phyloP scores from a whole-genome alignment of 1,140 invertebrate genomes.

The Drosophila seguyi region DNA sequence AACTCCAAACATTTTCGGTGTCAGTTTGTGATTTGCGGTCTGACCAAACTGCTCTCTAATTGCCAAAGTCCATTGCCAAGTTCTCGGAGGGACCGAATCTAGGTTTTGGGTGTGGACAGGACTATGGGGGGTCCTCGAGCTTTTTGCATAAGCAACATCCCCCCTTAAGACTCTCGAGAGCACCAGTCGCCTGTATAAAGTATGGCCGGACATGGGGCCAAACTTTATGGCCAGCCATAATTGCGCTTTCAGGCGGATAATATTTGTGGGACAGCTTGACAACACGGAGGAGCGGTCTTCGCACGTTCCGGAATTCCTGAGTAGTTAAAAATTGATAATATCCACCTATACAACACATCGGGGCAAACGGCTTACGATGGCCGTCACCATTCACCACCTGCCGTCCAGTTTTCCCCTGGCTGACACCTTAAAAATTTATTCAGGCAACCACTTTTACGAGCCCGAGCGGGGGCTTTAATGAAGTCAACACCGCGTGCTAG shows the following conservation, averaged over 20 bases:
- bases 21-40: constrained; percentile 46
- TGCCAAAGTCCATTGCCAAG: constrained; percentile 18
- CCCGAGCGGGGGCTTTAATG: constrained; percentile 26
- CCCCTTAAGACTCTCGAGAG: constrained; percentile 15
- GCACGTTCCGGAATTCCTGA: constrained; percentile 41
- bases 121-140: background rate
- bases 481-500: constrained; percentile 4
- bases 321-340: constrained; percentile 70
- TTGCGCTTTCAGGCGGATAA: constrained; percentile 61
- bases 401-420: background rate
- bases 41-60: constrained; percentile 36
- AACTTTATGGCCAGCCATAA: constrained; percentile 61
- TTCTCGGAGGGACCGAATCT: background rate
- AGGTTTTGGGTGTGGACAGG: background rate
- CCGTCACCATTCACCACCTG: background rate
- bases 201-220: constrained; percentile 27
- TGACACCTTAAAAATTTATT: constrained; percentile 30
- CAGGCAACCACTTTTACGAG: constrained; percentile 26
- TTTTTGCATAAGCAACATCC: constrained; percentile 19
- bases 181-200: constrained; percentile 17
- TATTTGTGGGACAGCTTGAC: constrained; percentile 24
- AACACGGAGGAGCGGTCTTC: constrained; percentile 8
- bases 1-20: constrained; percentile 29
- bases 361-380: background rate
- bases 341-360: constrained; percentile 17